A percentile compares a stretch with the other conserved stretches of the same genome.
Conservation (phyloP, 1,140 invertebrate genomes). For the Linepithema humile region DNA sequence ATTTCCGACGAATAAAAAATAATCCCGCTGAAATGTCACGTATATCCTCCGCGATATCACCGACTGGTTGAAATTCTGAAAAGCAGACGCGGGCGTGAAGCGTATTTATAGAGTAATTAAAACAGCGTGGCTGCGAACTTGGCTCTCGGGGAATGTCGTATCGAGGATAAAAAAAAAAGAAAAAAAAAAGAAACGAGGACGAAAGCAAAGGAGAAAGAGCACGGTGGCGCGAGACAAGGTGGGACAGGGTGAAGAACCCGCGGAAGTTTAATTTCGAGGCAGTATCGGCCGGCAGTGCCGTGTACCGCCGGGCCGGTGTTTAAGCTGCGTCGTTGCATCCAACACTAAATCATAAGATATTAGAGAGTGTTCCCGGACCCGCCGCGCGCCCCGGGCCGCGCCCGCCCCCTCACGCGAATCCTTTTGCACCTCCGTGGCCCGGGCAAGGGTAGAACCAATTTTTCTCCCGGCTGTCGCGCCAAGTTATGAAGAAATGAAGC, state of each 20-base stretch:
- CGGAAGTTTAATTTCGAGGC: slow-evolving; percentile 80
- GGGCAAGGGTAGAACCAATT: slow-evolving; percentile 76
- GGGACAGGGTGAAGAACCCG: slow-evolving; percentile 49
- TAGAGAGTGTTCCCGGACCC: slow-evolving; percentile 71
- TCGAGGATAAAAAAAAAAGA: slow-evolving; percentile 1
- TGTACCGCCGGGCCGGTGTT: slow-evolving; percentile 68
- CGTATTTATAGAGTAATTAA: slow-evolving; percentile 64
- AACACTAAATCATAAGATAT: slow-evolving; percentile 83
- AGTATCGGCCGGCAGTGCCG: slow-evolving; percentile 72
- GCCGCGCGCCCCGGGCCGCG: slow-evolving; percentile 37
- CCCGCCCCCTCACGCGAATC: slow-evolving; percentile 58
- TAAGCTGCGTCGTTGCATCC: slow-evolving; percentile 78
- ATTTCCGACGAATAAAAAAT: neutral
- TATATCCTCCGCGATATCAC: neutral
- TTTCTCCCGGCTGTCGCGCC: slow-evolving; percentile 79
- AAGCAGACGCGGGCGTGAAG: slow-evolving; percentile 9
- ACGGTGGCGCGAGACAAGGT: slow-evolving; percentile 43
- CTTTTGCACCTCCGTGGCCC: slow-evolving; percentile 68
- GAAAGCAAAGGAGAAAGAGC: neutral
- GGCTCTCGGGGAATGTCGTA: slow-evolving; percentile 42
- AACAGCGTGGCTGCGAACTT: slow-evolving; percentile 58
- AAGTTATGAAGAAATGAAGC: slow-evolving; percentile 80
- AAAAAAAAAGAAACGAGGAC: neutral
- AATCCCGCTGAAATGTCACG: neutral
- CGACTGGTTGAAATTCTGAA: slow-evolving; percentile 31